phyloP scores from a whole-genome alignment of 2,797 vertebrate species.

The Lutjanus argentimaculatus region DNA sequence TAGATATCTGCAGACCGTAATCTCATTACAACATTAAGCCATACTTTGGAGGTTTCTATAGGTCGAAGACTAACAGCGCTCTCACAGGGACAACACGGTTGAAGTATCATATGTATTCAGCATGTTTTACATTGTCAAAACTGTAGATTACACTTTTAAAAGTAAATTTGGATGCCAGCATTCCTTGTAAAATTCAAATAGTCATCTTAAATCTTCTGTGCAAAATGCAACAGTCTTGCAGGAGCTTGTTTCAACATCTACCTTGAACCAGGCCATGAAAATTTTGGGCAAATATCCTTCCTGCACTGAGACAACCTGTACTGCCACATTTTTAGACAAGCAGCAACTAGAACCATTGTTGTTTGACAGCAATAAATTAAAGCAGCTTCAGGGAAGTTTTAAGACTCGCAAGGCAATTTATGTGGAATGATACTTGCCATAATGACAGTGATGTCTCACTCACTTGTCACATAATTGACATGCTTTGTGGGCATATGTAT shows the following conservation, averaged over 20 bases:
- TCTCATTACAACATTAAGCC: slow-evolving; percentile 83
- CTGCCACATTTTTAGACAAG: slow-evolving; percentile 68
- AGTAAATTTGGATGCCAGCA: background rate
- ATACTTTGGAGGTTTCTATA: slow-evolving; percentile 78
- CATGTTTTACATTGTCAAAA: background rate
- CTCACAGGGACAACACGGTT: slow-evolving; percentile 31
- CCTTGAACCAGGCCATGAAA: background rate
- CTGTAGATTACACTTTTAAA: no score
- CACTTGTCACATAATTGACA: slow-evolving; percentile 1
- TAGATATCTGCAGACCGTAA: slow-evolving; percentile 79
- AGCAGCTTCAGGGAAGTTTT: slow-evolving; percentile 33
- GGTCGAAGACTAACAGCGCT: slow-evolving; percentile 56
- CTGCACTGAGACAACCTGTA: slow-evolving; percentile 56
- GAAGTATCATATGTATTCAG: background rate
- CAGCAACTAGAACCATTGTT: slow-evolving; percentile 49
- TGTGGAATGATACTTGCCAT: slow-evolving; percentile 10
- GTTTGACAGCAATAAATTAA: slow-evolving; percentile 40
- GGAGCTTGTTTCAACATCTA: slow-evolving; percentile 48
- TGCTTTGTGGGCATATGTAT: background rate
- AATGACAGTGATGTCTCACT: slow-evolving; percentile 16
- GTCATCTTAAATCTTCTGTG: background rate
- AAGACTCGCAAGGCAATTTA: slow-evolving; percentile 16
- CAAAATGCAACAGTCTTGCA: slow-evolving; percentile 27
- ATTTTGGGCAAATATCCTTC: slow-evolving; percentile 36
- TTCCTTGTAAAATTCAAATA: slow-evolving; percentile 15